phyloP scores from a whole-genome alignment of 1,140 invertebrate genomes.

The Aphelenchoides avenae region DNA sequence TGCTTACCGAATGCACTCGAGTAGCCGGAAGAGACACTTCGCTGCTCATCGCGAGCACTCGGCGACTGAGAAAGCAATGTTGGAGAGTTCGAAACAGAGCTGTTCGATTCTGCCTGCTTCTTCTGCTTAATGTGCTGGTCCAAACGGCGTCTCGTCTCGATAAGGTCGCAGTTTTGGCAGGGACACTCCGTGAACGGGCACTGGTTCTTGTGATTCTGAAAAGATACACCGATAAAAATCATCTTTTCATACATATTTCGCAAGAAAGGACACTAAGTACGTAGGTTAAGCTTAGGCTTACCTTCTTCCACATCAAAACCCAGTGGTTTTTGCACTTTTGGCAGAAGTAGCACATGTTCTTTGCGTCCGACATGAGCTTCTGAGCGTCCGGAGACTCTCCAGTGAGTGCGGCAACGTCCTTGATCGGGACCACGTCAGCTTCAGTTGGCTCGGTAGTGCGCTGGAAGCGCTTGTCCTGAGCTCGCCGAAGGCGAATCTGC shows the following conservation, averaged over 20 bases:
- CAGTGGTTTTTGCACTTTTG: constrained; percentile 57
- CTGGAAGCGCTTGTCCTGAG: constrained; percentile 55
- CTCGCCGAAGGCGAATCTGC: constrained; percentile 51
- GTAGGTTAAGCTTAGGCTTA: constrained; percentile 15
- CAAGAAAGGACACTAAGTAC: not conserved
- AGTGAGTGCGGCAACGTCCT: not conserved
- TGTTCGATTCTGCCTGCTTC: too few species aligned
- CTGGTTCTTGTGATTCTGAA: constrained; percentile 50
- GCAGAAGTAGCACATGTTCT: constrained; percentile 57
- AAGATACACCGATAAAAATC: not conserved
- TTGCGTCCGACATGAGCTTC: constrained; percentile 19
- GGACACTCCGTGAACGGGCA: constrained; percentile 45
- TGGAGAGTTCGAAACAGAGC: too few species aligned
- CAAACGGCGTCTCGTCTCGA: constrained; percentile 47
- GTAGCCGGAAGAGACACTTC: too few species aligned
- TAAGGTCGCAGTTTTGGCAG: constrained; percentile 51
- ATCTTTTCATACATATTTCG: too few species aligned
- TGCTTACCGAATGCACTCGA: too few species aligned
- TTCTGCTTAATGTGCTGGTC: constrained; percentile 52
- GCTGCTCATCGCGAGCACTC: too few species aligned
- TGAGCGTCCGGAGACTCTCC: constrained; percentile 16
- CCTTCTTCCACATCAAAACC: constrained; percentile 54
- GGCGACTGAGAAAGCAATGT: too few species aligned
- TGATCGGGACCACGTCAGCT: constrained; percentile 35
- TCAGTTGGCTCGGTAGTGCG: constrained; percentile 33